Evolutionary conservation across 2,113 vertebrate species (phyloP).

Genomic region (Myanophis thanlyinensis): DNA sequence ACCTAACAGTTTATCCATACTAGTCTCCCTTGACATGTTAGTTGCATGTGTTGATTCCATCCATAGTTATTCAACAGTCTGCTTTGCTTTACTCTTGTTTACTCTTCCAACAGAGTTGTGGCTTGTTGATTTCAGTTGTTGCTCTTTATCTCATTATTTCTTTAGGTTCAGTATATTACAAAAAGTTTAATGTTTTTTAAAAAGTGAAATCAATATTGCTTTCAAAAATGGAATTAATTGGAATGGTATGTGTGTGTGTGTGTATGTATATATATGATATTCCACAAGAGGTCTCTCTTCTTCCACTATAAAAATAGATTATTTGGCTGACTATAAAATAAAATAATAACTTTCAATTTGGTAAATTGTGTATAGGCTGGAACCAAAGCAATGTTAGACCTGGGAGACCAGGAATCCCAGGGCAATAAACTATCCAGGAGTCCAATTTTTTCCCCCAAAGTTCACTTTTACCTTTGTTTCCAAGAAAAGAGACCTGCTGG

Average conservation of each 20-base stretch:
- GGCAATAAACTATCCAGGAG: background rate
- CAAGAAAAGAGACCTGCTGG: background rate
- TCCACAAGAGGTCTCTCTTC: constrained; percentile 62
- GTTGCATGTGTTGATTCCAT: background rate
- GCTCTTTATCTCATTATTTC: background rate
- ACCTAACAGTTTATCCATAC: background rate
- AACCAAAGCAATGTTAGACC: background rate
- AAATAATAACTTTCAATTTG: background rate
- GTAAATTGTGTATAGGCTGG: background rate
- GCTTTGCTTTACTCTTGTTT: background rate
- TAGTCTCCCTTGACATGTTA: background rate
- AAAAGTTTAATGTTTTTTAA: background rate
- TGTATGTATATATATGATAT: no score
- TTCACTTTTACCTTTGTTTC: background rate
- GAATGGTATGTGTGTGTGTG: background rate
- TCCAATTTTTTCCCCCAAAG: background rate
- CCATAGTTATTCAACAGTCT: background rate
- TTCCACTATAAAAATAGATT: background rate
- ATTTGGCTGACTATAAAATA: background rate
- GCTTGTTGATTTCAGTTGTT: no score
- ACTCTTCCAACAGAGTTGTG: background rate
- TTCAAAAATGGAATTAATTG: accelerated
- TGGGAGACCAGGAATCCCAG: background rate
- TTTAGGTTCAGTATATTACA: background rate
- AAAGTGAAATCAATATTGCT: background rate